Evolutionary conservation across 2,888 invertebrate species (phyloP).

Genomic region (Ormyrus pomaceus): DNA sequence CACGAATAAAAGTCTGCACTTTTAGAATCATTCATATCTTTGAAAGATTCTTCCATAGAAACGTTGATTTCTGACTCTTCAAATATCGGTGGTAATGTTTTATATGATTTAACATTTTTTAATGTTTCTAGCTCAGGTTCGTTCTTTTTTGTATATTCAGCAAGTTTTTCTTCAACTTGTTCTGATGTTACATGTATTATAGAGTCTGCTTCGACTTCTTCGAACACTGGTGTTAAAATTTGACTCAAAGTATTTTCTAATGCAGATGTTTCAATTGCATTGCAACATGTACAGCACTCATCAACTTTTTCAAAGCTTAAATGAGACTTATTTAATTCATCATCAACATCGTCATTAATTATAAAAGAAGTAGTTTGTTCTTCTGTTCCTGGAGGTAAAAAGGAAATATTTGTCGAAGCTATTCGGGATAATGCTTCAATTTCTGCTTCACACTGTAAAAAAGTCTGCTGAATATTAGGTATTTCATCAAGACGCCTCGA

Average conservation of each 20-base stretch:
- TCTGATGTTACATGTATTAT: background rate
- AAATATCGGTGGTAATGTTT: constrained; percentile 26
- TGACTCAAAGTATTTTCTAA: constrained; percentile 26
- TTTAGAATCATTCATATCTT: constrained; percentile 20
- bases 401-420: background rate
- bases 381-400: background rate
- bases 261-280: background rate
- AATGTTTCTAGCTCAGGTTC: background rate
- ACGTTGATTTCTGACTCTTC: constrained; percentile 4
- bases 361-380: constrained; percentile 33
- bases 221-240: constrained; percentile 15
- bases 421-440: constrained; percentile 9
- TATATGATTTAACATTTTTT: background rate
- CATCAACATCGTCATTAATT: background rate
- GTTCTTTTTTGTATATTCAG: background rate
- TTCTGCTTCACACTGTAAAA: constrained; percentile 14
- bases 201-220: constrained; percentile 40
- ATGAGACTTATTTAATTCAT: constrained; percentile 1
- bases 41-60: constrained; percentile 15
- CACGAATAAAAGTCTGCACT: constrained; percentile 46
- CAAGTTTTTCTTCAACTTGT: background rate
- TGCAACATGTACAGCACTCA: constrained; percentile 19
- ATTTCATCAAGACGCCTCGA: constrained; percentile 32
- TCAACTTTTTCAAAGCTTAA: constrained; percentile 36
- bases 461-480: constrained; percentile 12